These are phyloP conservation scores for Drosophila ficusphila DNA, from an alignment of 1,140 invertebrate genomes.

Conservation along the genomic window DNA sequence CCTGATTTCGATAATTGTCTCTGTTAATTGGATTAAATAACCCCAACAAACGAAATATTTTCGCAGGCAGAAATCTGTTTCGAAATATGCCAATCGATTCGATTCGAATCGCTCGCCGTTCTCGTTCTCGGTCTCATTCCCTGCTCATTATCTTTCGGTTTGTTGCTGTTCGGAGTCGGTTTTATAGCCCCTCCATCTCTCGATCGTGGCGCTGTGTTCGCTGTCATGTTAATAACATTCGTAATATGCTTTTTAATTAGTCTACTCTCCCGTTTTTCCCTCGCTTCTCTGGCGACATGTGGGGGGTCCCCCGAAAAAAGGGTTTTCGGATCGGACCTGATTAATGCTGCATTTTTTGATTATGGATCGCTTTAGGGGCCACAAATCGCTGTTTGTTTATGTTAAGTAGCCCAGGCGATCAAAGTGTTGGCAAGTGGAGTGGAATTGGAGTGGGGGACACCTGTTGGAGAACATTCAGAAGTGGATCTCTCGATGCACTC, in stretches of 20 bases:
- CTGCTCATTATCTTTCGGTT: slow-evolving; percentile 60
- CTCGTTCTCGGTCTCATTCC: slow-evolving; percentile 26
- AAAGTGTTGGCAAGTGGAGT: slow-evolving; percentile 22
- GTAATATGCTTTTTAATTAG: slow-evolving; percentile 82
- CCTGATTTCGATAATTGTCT: slow-evolving; percentile 81
- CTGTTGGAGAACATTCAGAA: slow-evolving; percentile 10
- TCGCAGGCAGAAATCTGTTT: slow-evolving; percentile 59
- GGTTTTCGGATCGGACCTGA: slow-evolving; percentile 19
- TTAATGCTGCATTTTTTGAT: slow-evolving; percentile 67
- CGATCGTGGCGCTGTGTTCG: slow-evolving; percentile 74
- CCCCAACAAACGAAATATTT: slow-evolving; percentile 62
- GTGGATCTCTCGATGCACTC: slow-evolving; percentile 12
- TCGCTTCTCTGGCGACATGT: slow-evolving; percentile 44
- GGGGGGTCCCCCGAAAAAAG: slow-evolving; percentile 59
- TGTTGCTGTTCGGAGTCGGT: slow-evolving; percentile 26
- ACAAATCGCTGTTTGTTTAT: slow-evolving; percentile 46
- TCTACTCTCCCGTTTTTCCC: slow-evolving; percentile 28
- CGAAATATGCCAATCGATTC: slow-evolving; percentile 78
- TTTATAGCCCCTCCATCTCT: slow-evolving; percentile 49
- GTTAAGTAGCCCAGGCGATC: slow-evolving; percentile 36
- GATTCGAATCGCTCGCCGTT: slow-evolving; percentile 65
- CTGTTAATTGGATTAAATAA: slow-evolving; percentile 82
- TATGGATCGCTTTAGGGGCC: slow-evolving; percentile 33
- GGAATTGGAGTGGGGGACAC: slow-evolving; percentile 2
- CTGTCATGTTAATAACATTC: slow-evolving; percentile 82